Base-by-base conservation (phyloP, 2,888 invertebrate species). In the Metellina segmentata region DNA sequence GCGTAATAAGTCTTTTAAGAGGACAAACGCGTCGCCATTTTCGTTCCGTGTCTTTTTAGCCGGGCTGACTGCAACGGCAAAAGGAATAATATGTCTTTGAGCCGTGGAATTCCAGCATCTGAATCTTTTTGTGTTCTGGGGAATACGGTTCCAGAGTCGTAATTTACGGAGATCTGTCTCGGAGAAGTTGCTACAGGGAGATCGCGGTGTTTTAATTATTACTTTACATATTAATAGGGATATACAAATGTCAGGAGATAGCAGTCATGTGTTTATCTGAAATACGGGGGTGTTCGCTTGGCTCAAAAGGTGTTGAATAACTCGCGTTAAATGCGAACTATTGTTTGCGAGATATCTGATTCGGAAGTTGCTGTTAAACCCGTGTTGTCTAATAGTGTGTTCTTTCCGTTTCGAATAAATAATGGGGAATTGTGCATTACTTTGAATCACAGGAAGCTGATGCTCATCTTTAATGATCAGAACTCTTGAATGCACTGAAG, bases 1-100 rank as follows among this genome's bases (percentile, higher is more conserved):
- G 72, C 89, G 61, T 69, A 49, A 75, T 77, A 82, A 75, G 89
- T 48, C 78, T 89, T n/a, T 82, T 82, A 82, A 89, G 81, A 49
- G 89, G 61, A 61, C 81, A 87, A 34, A 34, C 34, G 20, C 53
- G 20, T 52, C 72, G 81, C 53, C 71, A 4, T 34, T 34, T 4
- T 1, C 34, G 34, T 34, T 34, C 34, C 34, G 34, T 34, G 34
- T 61, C 61, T 61, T 61, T 61, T 61, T 61, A 61, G 16, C 61
- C 34, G 0, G 61, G 61, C 78, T 52, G 78, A 16, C 78, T 52
- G 78, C 7, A 16, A 52, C 52, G 9, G 61, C 9, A 61, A 13
- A 61, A 61, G 61, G 61, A 61, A 34, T 34, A 34, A 34, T 34
- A 34, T 34, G 34, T 34, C 34, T n/a, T n/a, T 34, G 34, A 34